A percentile compares a stretch with the other conserved stretches of the same genome.
phyloP scores from a whole-genome alignment of 2,888 invertebrate genomes.

The Coenonympha arcania region DNA sequence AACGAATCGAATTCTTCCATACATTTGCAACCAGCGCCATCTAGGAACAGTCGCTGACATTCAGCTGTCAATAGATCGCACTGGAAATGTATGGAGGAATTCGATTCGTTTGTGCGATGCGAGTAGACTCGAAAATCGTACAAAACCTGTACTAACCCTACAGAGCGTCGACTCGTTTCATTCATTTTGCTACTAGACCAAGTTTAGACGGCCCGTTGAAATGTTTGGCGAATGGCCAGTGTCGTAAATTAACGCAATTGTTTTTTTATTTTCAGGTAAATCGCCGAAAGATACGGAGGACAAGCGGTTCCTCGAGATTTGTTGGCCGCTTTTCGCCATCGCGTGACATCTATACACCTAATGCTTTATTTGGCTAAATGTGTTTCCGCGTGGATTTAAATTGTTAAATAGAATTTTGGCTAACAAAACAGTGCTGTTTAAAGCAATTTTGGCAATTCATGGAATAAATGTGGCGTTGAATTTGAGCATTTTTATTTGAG shows the following conservation, averaged over 20 bases:
- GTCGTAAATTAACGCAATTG: conserved; percentile 67
- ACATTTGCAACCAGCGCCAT: too few species aligned
- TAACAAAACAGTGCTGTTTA: conserved; percentile 8
- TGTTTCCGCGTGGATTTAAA: conserved; percentile 22
- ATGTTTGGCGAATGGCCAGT: conserved; percentile 66
- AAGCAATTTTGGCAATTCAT: conserved; percentile 9
- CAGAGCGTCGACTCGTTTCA: conserved; percentile 59
- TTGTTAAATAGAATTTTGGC: conserved; percentile 18
- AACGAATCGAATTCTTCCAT: too few species aligned
- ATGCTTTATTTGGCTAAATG: conserved; percentile 29
- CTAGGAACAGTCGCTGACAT: too few species aligned
- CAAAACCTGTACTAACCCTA: too few species aligned
- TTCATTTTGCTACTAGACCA: conserved; percentile 62
- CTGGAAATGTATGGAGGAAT: too few species aligned
- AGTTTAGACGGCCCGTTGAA: conserved; percentile 67
- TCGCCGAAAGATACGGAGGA: conserved; percentile 58
- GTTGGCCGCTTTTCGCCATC: conserved; percentile 34
- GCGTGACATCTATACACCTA: conserved; percentile 30
- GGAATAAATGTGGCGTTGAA: conserved; percentile 10
- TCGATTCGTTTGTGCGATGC: too few species aligned
- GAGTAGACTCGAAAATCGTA: too few species aligned
- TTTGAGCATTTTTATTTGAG: conserved; percentile 12
- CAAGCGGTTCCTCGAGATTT: conserved; percentile 44
- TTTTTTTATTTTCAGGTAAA: conserved; percentile 73
- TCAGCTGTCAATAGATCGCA: too few species aligned